These are phyloP conservation scores for Lamproptera curius DNA, from an alignment of 2,888 invertebrate genomes.

Conservation along the genomic window DNA sequence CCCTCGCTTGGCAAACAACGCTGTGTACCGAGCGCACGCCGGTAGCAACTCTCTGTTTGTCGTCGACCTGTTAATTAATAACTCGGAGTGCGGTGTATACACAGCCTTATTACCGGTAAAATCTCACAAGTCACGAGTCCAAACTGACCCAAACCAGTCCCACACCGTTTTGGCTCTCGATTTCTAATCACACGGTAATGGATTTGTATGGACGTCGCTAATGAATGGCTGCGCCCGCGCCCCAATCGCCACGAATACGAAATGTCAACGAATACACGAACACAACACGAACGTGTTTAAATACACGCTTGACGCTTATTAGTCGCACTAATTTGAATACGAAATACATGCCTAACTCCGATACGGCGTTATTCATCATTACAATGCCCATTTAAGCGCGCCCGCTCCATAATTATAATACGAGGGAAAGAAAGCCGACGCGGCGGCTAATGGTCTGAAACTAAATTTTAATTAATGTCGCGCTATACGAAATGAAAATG, in stretches of 20 bases:
- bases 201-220: slow-evolving; percentile 35
- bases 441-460: slow-evolving; percentile 75
- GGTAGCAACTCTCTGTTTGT: slow-evolving; percentile 73
- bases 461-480: slow-evolving; percentile 80
- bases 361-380: slow-evolving; percentile 76
- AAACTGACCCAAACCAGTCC: slow-evolving; percentile 60
- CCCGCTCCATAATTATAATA: slow-evolving; percentile 69
- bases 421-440: slow-evolving; percentile 73
- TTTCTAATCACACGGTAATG: slow-evolving; percentile 64
- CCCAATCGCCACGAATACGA: slow-evolving; percentile 33
- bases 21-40: slow-evolving; percentile 71
- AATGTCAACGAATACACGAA: slow-evolving; percentile 49
- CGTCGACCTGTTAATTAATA: slow-evolving; percentile 78
- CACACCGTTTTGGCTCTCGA: slow-evolving; percentile 46
- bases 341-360: slow-evolving; percentile 70
- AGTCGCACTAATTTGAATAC: slow-evolving; percentile 73
- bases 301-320: slow-evolving; percentile 62
- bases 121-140: slow-evolving; percentile 76
- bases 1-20: slow-evolving; percentile 59
- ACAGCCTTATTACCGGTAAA: slow-evolving; percentile 77
- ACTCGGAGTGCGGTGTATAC: slow-evolving; percentile 71
- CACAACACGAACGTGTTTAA: slow-evolving; percentile 52
- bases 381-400: slow-evolving; percentile 69
- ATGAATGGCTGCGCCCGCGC: slow-evolving; percentile 25
- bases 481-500: slow-evolving; percentile 75